Base-by-base conservation (phyloP, 2,113 vertebrate species). In the Pipra filicauda region DNA sequence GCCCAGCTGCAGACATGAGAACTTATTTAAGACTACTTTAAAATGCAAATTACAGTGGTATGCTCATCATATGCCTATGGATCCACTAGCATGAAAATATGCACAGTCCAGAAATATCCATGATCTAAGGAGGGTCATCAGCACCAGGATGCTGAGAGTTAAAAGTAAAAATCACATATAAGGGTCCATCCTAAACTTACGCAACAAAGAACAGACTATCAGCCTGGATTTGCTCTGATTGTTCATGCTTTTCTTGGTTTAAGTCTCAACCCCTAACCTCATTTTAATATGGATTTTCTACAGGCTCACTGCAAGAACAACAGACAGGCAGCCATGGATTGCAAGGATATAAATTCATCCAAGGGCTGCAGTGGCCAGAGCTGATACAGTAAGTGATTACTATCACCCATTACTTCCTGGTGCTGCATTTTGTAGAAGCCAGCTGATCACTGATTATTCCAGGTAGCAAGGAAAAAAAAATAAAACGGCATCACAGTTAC, bases 21-120 rank as follows among this genome's bases (percentile, higher is more conserved):
- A 88, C 80, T 96, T 96, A 94, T 87, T 94, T 96, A 95, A 92
- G 76, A 66, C 86, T 91, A 55, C 93, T 97, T 96, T 94, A 96
- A 97, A 95, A 97, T 96, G 95, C 76, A 94, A 79, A 96, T 96
- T 91, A 78, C 43, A 49, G 33, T 13, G 11, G 72, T 1, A 7
- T 61, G 43, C 30, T 91, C 79, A 84, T 71, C 71, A 52, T 83
- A 79, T 55, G 71, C 71, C 84, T 91, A 23, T 83, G 39, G 78
- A 94, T 75, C n/a, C 58, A 78, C 73, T 54, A 78, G 78, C 72
- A 92, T 24, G 76, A 85, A 96, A 88, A 86, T 71, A 71, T 0
- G 22, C 73, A 82, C 24, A 49, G 49, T 54, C 54, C 83, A 87
- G 44, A 84, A 95, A 41, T 62, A 96, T 37, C 61, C 30, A 3